phyloP scores from a whole-genome alignment of 2,888 invertebrate genomes.

The Apodemia duryi region DNA sequence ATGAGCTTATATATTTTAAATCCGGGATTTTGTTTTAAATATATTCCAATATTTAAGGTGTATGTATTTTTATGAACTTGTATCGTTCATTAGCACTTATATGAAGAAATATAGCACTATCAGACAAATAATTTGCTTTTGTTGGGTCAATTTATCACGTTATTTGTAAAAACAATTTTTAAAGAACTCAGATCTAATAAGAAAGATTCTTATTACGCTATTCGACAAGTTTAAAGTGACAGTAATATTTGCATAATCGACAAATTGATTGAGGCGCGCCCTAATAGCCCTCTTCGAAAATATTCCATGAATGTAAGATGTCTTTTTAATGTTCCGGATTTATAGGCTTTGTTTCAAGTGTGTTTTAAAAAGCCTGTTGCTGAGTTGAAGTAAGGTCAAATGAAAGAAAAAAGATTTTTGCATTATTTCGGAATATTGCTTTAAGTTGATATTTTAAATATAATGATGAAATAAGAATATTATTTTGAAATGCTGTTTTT shows the following conservation, averaged over 20 bases:
- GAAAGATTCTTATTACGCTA: slow-evolving; percentile 26
- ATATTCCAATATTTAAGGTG: too few species aligned
- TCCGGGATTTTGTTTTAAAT: too few species aligned
- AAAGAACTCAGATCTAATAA: background rate
- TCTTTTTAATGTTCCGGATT: slow-evolving; percentile 53
- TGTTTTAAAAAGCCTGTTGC: slow-evolving; percentile 34
- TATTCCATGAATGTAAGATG: slow-evolving; percentile 60
- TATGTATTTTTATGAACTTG: too few species aligned
- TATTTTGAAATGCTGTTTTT: too few species aligned
- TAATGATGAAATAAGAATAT: too few species aligned
- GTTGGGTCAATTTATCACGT: too few species aligned
- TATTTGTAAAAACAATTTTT: background rate
- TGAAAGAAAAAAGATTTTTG: background rate
- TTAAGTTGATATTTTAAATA: too few species aligned
- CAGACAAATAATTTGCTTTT: too few species aligned
- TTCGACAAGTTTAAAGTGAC: slow-evolving; percentile 51
- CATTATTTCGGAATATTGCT: background rate
- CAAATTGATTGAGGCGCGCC: slow-evolving; percentile 64
- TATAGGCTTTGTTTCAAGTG: slow-evolving; percentile 37
- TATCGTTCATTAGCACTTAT: too few species aligned
- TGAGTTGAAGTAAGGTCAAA: slow-evolving; percentile 7
- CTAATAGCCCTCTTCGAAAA: slow-evolving; percentile 38
- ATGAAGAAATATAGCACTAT: too few species aligned
- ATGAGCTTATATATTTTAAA: too few species aligned
- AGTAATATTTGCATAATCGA: slow-evolving; percentile 66